These are phyloP conservation scores for Eledone cirrhosa DNA, from an alignment of 2,888 invertebrate species.

Conservation along the genomic window DNA sequence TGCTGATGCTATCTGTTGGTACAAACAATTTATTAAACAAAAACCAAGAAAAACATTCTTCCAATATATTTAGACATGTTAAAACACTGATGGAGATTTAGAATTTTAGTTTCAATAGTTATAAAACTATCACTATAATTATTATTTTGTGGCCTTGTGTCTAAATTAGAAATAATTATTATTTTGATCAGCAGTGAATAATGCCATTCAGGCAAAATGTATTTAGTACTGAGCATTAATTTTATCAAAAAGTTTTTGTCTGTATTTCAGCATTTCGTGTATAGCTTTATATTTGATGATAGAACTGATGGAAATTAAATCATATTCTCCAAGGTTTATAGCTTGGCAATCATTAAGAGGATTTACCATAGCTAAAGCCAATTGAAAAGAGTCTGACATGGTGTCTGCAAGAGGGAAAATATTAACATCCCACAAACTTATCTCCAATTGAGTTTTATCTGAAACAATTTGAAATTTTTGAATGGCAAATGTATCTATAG, in stretches of 20 bases:
- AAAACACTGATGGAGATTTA: no score
- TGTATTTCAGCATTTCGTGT: constrained; percentile 49
- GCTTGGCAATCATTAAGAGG: constrained; percentile 36
- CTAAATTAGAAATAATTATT: no score
- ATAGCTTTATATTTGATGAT: constrained; percentile 51
- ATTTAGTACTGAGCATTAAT: constrained; percentile 29
- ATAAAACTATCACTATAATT: no score
- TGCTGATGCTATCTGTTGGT: no score
- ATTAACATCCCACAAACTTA: constrained; percentile 36
- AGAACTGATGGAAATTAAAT: constrained; percentile 50
- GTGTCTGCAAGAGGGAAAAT: constrained; percentile 53
- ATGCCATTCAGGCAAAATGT: no score
- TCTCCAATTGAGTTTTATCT: background rate
- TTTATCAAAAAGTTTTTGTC: constrained; percentile 45
- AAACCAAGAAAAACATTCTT: no score
- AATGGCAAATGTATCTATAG: constrained; percentile 29
- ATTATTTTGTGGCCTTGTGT: no score
- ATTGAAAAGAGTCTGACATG: constrained; percentile 53
- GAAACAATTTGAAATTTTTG: constrained; percentile 20
- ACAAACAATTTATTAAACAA: no score
- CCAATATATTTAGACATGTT: no score
- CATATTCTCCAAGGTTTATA: constrained; percentile 32
- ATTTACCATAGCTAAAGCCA: constrained; percentile 40
- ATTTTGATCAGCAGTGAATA: no score
- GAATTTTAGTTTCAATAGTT: no score